phyloP scores from a whole-genome alignment of 2,113 vertebrate species.

The Asarcornis scutulata region DNA sequence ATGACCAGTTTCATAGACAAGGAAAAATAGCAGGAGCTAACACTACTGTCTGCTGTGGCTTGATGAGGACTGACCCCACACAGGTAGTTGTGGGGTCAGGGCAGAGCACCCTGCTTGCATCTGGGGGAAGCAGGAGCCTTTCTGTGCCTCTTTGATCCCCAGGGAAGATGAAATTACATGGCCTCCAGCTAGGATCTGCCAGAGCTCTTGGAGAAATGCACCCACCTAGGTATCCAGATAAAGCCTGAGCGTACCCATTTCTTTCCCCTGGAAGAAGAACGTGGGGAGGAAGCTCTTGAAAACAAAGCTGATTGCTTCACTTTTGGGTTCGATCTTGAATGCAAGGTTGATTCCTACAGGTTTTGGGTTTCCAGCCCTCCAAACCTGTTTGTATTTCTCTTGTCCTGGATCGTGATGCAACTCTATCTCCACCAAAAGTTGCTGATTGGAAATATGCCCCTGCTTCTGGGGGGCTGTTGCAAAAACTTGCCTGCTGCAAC shows the following conservation, averaged over 20 bases:
- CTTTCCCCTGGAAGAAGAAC: not conserved
- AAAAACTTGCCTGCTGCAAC: not conserved
- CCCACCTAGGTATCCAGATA: not conserved
- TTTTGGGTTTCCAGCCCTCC: not conserved
- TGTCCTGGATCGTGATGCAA: not conserved
- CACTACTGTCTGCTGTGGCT: accelerated
- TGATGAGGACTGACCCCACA: accelerated
- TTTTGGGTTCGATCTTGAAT: not conserved
- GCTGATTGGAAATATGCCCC: not conserved
- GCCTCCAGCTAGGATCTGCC: not conserved
- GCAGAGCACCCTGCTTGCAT: not conserved
- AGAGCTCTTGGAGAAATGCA: not conserved
- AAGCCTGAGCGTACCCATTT: not conserved
- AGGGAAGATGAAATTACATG: not conserved
- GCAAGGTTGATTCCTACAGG: too few species aligned
- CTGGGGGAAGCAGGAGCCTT: not conserved
- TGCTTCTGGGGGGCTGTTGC: not conserved
- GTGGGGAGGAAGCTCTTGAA: not conserved
- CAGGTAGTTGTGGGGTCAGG: not conserved
- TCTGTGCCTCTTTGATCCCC: not conserved
- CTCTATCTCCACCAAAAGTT: not conserved
- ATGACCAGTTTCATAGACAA: not conserved
- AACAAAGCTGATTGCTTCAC: not conserved
- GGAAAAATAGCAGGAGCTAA: not conserved
- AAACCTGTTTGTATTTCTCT: not conserved